Evolutionary conservation across 2,888 invertebrate genomes (phyloP), one percentile per base, ranked within the genome.

Genomic region (Hypena proboscidalis): DNA sequence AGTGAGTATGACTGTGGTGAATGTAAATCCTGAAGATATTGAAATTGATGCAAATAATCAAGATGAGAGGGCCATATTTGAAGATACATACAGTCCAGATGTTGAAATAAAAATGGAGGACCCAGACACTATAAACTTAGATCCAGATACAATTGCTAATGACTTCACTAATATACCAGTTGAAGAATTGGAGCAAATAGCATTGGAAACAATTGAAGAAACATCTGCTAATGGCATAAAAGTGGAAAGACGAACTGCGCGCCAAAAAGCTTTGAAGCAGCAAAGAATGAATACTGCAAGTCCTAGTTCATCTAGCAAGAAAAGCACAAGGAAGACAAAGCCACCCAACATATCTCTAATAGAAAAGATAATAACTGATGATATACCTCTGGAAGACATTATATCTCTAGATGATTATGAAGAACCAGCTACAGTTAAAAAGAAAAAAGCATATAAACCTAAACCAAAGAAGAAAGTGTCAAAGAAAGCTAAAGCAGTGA

Each of bases 291-390:
- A 46, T 15, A 78, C 81, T n/a, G 64, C 59, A 22, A 85, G 80
- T 46, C 81, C 85, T 19, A 34, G 7, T 44, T 38, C 78, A 1
- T 61, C 60, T 9, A 52, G 52, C 26, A 77, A 49, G 47, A 71
- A 61, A 49, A 61, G 39, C 29, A 63, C 57, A 14, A 80, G 63
- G 41, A 85, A 77, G 60, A 1, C 54, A 0, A 85, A 81, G 53
- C 54, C 84, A 4, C 84, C 85, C 19, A 89, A 84, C 55, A 86
- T 90, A 68, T 89, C 89, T 10, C 75, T 89, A 1, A 72, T 88
- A 46, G 90, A 90, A 51, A 84, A 90, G 58, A 89, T 87, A 13
- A 83, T 91, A 38, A 82, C 75, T 22, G 87, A 87, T 59, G 85
- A 90, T 27, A 75, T 82, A 51, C 89, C 88, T 14, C 47, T 87